Base-by-base conservation (phyloP, 2,113 vertebrate species). In the Erythrocebus patas region DNA sequence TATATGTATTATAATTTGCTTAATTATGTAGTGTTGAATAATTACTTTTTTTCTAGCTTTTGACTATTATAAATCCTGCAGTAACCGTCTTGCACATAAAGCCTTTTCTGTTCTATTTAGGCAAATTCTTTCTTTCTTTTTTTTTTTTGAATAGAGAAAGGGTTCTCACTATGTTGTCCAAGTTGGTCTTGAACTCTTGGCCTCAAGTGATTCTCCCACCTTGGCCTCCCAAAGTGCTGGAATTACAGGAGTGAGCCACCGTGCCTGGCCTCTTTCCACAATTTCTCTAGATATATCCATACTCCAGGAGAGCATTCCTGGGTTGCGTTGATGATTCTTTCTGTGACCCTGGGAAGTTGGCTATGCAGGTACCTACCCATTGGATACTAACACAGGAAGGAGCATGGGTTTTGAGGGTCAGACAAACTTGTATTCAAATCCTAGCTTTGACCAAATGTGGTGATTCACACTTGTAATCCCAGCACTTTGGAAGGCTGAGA, bases 1-100 rank as follows among this genome's bases (percentile, higher is more conserved):
- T 86, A 78, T 82, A 40, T 70, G 14, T 59, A 85, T 94, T 97
- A 86, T 55, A 80, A 70, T 87, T 96, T 94, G 80, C 68, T 96
- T 93, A 82, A 94, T 87, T 89, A 78, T 43, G 64, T 30, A 52
- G 32, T 93, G 32, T 94, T 94, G 75, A 72, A 70, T 94, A 79
- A 86, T 68, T 57, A 64, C 32, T 27, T 79, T 72, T 43, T 91
- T 91, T 86, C 72, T 35, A 96, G 43, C 40, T 85, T 93, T 83
- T 95, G 13, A 52, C 64, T 59, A 23, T 82, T 78, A 52, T 61
- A 90, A 92, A 93, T 68, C 73, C 48, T 92, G 18, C 30, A 90
- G 9, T 85, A 50, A 94, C 64, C 86, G 1, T 79, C 48, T 90
- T 75, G 40, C 23, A 64, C 38, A 92, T 9, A 17, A 35, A 92